Conservation (phyloP, 2,797 vertebrate species). For the Adelosebastes latens region DNA sequence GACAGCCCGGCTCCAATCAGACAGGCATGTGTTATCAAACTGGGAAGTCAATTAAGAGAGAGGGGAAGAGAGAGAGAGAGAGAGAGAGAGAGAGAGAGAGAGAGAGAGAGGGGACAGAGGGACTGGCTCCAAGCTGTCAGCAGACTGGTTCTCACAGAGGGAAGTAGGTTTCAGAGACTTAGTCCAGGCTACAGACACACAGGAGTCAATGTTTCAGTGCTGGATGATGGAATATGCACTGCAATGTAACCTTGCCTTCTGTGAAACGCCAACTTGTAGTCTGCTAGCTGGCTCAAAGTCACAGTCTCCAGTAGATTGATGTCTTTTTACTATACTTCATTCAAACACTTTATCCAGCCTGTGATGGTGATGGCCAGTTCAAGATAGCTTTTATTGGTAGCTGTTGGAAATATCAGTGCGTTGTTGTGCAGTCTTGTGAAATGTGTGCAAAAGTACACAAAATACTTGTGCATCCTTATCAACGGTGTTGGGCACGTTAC, state of each 20-base stretch:
- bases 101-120: conserved; percentile 37
- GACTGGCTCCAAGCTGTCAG: conserved; percentile 81
- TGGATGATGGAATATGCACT: conserved; percentile 51
- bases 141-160: conserved; percentile 72
- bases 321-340: not conserved
- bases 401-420: not conserved
- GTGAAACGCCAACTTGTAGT: conserved; percentile 19
- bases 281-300: conserved; percentile 33
- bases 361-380: not conserved
- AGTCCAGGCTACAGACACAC: conserved; percentile 62
- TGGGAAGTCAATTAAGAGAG: conserved; percentile 85
- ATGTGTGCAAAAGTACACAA: not conserved
- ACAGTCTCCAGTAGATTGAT: conserved; percentile 6
- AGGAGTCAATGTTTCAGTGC: conserved; percentile 64
- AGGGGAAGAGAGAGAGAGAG: conserved; percentile 35
- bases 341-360: not conserved
- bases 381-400: not conserved
- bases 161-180: conserved; percentile 66
- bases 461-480: not conserved
- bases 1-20: conserved; percentile 85
- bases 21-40: conserved; percentile 85
- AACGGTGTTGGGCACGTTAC: too few species aligned
- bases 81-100: not conserved
- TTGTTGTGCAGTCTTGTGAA: not conserved
- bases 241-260: conserved; percentile 51